phyloP scores from a whole-genome alignment of 2,113 vertebrate genomes.

The Paedocypris sp. region DNA sequence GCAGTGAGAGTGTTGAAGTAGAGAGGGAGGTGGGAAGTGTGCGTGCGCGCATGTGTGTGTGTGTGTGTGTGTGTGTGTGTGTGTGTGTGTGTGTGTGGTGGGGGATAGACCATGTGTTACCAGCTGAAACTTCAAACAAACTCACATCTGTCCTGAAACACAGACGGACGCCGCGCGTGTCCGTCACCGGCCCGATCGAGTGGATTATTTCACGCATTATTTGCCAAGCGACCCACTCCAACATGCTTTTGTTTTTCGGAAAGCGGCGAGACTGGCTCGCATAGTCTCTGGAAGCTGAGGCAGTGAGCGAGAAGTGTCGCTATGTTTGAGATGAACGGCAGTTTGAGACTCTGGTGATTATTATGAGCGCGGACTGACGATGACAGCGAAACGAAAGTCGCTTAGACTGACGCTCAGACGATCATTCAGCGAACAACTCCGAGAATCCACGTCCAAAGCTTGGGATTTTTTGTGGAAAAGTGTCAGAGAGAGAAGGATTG shows the following conservation, averaged over 20 bases:
- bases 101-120: slow-evolving; percentile 17
- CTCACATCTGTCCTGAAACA: slow-evolving; percentile 42
- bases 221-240: background rate
- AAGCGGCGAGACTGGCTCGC: no score
- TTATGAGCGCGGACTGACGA: slow-evolving; percentile 44
- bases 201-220: background rate
- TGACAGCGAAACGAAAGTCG: slow-evolving; percentile 66
- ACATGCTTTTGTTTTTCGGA: slow-evolving; percentile 6
- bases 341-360: background rate
- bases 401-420: slow-evolving; percentile 67
- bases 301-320: background rate
- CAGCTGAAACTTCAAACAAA: slow-evolving; percentile 32
- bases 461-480: slow-evolving; percentile 85
- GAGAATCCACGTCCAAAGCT: slow-evolving; percentile 81
- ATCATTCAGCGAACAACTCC: slow-evolving; percentile 82
- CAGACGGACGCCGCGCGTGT: background rate
- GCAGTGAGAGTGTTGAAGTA: background rate
- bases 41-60: background rate
- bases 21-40: slow-evolving; percentile 1
- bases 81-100: slow-evolving; percentile 18
- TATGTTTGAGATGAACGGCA: slow-evolving; percentile 1
- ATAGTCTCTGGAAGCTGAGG: background rate
- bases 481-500: slow-evolving; percentile 77
- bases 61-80: background rate
- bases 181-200: background rate